Conservation (phyloP, 2,797 vertebrate species). For the Etheostoma perlongum region DNA sequence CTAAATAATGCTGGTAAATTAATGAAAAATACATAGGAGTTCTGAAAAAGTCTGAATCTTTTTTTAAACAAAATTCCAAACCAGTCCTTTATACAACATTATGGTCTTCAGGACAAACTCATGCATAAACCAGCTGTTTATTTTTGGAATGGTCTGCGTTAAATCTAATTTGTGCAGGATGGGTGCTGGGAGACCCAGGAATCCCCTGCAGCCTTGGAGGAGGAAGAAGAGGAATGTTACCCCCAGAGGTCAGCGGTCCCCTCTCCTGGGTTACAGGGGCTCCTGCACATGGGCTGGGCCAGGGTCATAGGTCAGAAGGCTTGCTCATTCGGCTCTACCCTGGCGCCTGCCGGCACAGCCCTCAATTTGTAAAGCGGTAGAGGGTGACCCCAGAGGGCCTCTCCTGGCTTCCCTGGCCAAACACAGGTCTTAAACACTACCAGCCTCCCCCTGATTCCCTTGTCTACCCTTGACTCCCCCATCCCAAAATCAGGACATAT, state of each 20-base stretch:
- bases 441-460: conserved; percentile 81
- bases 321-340: conserved; percentile 84
- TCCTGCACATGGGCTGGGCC: conserved; percentile 78
- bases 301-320: conserved; percentile 89
- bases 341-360: conserved; percentile 89
- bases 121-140: conserved; percentile 78
- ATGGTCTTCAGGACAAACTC: conserved; percentile 59
- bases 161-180: conserved; percentile 85
- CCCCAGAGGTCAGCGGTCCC: conserved; percentile 81
- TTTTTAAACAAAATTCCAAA: conserved; percentile 7
- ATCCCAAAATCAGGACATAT: conserved; percentile 64
- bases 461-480: conserved; percentile 64
- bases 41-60: not conserved
- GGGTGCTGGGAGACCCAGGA: conserved; percentile 79
- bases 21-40: not conserved
- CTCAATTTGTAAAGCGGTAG: conserved; percentile 88
- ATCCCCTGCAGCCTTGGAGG: conserved; percentile 83
- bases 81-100: conserved; percentile 44
- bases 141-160: conserved; percentile 83
- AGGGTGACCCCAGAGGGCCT: conserved; percentile 84
- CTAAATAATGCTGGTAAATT: not conserved
- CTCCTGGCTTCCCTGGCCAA: conserved; percentile 85
- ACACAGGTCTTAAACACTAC: conserved; percentile 87
- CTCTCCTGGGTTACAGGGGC: conserved; percentile 84
- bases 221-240: conserved; percentile 85